phyloP scores from a whole-genome alignment of 2,113 vertebrate species.

The Paracanthobrama guichenoti region DNA sequence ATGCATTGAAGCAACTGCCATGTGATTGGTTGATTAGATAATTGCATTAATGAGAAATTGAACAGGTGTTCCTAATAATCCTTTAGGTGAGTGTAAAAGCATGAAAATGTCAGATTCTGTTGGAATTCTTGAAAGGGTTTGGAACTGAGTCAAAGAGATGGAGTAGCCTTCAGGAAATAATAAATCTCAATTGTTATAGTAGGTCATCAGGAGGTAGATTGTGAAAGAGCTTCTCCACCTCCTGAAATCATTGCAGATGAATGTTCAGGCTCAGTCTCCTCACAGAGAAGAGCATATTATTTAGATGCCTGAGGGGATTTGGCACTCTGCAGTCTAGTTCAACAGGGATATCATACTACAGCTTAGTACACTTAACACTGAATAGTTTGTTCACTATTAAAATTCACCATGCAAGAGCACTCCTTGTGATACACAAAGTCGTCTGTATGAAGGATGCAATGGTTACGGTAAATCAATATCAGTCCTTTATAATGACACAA shows the following conservation, averaged over 20 bases:
- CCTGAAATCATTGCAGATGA: not conserved
- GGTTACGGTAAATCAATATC: not conserved
- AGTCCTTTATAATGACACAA: not conserved
- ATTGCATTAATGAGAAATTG: too few relatives aligned
- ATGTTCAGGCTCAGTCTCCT: not conserved
- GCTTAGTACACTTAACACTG: not conserved
- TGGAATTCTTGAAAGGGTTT: too few relatives aligned
- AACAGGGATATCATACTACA: too few relatives aligned
- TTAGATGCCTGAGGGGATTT: not conserved
- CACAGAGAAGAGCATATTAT: not conserved
- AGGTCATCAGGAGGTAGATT: not conserved
- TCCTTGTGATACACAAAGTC: not conserved
- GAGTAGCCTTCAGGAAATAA: not conserved
- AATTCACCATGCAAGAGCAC: not conserved
- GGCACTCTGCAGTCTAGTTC: too few relatives aligned
- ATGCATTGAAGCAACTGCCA: too few relatives aligned
- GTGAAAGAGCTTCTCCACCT: not conserved
- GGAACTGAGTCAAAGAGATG: not conserved
- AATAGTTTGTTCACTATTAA: not conserved
- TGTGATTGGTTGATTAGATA: too few relatives aligned
- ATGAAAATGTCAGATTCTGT: not conserved
- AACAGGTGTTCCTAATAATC: too few relatives aligned
- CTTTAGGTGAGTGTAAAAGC: too few relatives aligned
- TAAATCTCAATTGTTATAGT: not conserved
- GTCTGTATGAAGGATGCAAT: not conserved